These are phyloP conservation scores for Balaenoptera acutorostrata DNA, from an alignment of 2,113 vertebrate genomes.

Conservation along the genomic window DNA sequence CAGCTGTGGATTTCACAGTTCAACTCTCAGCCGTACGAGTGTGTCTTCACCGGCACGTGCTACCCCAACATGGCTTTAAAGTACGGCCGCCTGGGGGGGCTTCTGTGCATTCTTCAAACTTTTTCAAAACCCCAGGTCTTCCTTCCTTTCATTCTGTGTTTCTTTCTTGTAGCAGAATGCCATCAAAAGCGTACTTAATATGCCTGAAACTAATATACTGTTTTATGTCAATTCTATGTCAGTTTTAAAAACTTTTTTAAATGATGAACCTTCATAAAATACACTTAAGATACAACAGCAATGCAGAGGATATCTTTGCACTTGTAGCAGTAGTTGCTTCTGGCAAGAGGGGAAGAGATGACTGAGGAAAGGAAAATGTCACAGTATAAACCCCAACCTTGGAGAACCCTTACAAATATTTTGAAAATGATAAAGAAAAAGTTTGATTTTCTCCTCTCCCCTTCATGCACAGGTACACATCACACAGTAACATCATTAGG, in stretches of 20 bases:
- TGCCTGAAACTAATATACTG: neutral
- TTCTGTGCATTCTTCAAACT: neutral
- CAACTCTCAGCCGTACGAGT: constrained; percentile 87
- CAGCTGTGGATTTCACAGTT: constrained; percentile 90
- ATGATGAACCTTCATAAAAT: neutral
- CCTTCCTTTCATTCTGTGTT: neutral
- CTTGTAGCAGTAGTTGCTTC: neutral
- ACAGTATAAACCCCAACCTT: neutral
- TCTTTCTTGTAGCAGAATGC: neutral
- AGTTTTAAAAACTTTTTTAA: neutral
- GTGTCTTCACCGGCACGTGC: constrained; percentile 89
- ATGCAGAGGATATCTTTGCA: neutral
- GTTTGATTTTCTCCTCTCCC: neutral
- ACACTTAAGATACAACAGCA: neutral
- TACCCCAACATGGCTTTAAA: constrained; percentile 78
- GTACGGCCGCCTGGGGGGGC: constrained; percentile 74
- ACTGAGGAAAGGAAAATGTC: neutral
- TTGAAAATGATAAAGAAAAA: constrained; percentile 2
- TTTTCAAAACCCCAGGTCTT: neutral
- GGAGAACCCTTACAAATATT: neutral
- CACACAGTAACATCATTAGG: neutral
- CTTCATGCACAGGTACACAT: neutral
- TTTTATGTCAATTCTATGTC: neutral
- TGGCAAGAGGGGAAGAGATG: neutral
- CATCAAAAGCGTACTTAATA: neutral